phyloP scores from a whole-genome alignment of 2,113 vertebrate species.

The Dasyprocta punctata region DNA sequence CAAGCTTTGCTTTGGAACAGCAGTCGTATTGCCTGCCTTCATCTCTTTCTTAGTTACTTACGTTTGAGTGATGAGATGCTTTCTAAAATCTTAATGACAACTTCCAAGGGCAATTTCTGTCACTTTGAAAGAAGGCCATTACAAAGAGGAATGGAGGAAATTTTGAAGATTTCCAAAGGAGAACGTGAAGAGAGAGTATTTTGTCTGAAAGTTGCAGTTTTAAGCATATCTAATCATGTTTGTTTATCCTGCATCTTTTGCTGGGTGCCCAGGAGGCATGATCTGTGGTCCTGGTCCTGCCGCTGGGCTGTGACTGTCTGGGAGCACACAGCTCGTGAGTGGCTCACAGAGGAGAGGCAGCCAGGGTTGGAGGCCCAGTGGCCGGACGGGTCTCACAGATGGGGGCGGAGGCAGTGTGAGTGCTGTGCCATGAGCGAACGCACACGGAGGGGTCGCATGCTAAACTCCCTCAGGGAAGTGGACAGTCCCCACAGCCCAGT shows the following conservation, averaged over 20 bases:
- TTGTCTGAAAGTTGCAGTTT: not conserved
- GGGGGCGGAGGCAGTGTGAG: not conserved
- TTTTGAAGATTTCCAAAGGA: conserved; percentile 24
- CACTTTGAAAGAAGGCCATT: conserved; percentile 10
- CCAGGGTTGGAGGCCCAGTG: not conserved
- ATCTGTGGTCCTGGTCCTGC: not conserved
- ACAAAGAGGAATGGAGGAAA: not conserved
- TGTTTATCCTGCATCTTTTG: not conserved
- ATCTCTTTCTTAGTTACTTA: not conserved
- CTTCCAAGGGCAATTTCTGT: not conserved
- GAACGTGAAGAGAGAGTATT: not conserved
- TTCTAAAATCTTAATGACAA: not conserved
- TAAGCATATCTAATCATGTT: not conserved
- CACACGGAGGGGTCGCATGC: not conserved
- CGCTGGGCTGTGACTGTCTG: not conserved
- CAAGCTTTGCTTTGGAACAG: conserved; percentile 30
- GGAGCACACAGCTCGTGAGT: not conserved
- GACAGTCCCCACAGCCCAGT: not conserved
- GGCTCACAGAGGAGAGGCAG: not conserved
- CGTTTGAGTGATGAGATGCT: not conserved
- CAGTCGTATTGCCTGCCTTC: not conserved
- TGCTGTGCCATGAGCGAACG: not conserved
- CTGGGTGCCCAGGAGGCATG: not conserved
- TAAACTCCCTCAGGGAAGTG: not conserved
- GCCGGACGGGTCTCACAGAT: too few species aligned